These are phyloP conservation scores for Pterostichus madidus DNA, from an alignment of 2,888 invertebrate species.

Conservation along the genomic window DNA sequence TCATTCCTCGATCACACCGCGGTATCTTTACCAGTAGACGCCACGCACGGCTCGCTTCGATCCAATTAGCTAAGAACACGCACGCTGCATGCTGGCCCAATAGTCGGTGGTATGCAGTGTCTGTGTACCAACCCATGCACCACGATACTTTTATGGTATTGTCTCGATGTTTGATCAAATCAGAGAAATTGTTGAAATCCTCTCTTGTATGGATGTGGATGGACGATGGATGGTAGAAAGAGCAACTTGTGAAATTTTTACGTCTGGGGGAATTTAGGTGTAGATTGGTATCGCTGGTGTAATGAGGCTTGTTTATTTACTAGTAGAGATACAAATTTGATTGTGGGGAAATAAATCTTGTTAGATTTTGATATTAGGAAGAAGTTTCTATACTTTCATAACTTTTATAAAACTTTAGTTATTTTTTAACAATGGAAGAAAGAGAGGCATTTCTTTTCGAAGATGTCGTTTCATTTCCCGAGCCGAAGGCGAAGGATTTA, in stretches of 20 bases:
- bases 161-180: conserved; percentile 36
- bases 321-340: background rate
- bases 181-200: conserved; percentile 13
- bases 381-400: no score
- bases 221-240: background rate
- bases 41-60: background rate
- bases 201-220: conserved; percentile 4
- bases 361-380: no score
- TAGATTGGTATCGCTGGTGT: conserved; percentile 21
- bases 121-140: conserved; percentile 29
- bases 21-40: conserved; percentile 9
- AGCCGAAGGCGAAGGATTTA: no score
- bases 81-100: conserved; percentile 6
- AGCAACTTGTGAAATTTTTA: background rate
- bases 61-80: conserved; percentile 51
- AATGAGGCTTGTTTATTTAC: conserved; percentile 16
- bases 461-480: no score
- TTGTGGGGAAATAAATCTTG: background rate
- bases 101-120: background rate
- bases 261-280: background rate
- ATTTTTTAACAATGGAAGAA: no score
- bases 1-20: conserved; percentile 3
- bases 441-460: no score
- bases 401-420: no score
- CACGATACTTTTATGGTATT: conserved; percentile 49